Percentiles rank a stretch among this genome's conserved stretches.
These are phyloP conservation scores for Arctia plantaginis DNA, from an alignment of 2,888 invertebrate genomes.

Conservation along the genomic window DNA sequence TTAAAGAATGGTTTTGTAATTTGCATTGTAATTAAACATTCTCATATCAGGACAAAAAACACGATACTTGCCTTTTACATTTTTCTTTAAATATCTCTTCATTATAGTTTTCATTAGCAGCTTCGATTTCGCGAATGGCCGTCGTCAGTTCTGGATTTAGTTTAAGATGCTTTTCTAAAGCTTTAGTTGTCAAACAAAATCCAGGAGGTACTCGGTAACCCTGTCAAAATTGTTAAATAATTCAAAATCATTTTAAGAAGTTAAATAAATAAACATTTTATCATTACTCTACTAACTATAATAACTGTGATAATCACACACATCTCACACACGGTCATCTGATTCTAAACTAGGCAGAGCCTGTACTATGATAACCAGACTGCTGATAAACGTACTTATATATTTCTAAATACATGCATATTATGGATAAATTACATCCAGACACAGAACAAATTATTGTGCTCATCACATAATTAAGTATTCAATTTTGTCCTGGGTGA, in stretches of 20 bases:
- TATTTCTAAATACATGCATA: too few species aligned
- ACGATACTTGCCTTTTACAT: slow-evolving; percentile 74
- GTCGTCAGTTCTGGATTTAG: slow-evolving; percentile 73
- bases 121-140: slow-evolving; percentile 82
- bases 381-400: too few species aligned
- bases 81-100: slow-evolving; percentile 80
- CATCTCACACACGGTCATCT: too few species aligned
- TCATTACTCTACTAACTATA: too few species aligned
- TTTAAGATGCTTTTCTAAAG: slow-evolving; percentile 87
- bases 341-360: too few species aligned
- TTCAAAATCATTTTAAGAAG: neutral
- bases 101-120: slow-evolving; percentile 81
- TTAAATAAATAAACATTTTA: too few species aligned
- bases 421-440: too few species aligned
- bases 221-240: slow-evolving; percentile 55
- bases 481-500: too few species aligned
- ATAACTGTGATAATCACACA: too few species aligned
- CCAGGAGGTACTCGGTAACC: slow-evolving; percentile 89
- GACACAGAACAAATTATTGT: neutral
- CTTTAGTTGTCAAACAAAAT: slow-evolving; percentile 89
- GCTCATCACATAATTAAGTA: neutral
- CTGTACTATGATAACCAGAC: too few species aligned
- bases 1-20: too few species aligned
- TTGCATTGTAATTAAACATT: too few species aligned
- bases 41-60: neutral